Base-by-base conservation (phyloP, 2,113 vertebrate species). In the Cyanoderma ruficeps region DNA sequence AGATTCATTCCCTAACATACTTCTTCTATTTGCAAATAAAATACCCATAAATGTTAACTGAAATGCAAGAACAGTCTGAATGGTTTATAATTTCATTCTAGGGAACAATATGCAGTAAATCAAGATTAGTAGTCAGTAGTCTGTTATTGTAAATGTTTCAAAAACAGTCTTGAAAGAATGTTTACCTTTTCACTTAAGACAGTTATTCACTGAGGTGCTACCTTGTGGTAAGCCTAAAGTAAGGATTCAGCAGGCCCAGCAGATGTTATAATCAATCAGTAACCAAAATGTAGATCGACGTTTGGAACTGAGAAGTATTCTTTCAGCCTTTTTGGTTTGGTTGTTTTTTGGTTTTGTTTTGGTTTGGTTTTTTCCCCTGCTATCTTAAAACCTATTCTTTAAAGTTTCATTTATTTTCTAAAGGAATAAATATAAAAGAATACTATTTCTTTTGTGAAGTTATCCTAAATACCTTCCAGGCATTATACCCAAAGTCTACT, bases 341-440 rank as follows among this genome's bases (percentile, higher is more conserved):
- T 56, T 84, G 4, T 52, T 31, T 25, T 39, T 77, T 53, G 30
- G 28, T 30, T 53, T 52, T 31, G 11, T 7, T 55, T 86, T 74
- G 11, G 4, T 39, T 31, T 31, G 25, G 8, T 39, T 76, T 74
- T 76, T 69, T 33, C 52, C 41, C 33, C 56, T 61, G 57, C 81
- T 81, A 67, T 69, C n/a, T 53, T 39, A 52, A 77, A 93, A 23
- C 18, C 1, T 3, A 10, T 76, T 91, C 47, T 96, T 86, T 88
- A 41, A 94, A 77, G 22, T 95, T 91, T 80, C n/a, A 65, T 53
- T 60, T n/a, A 7, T 90, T 89, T 89, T 89, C 78, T 86, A 50
- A 53, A 90, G 47, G 52, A 93, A 87, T 86, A 79, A 87, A 67
- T 63, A 92, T 65, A 96, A 93, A 91, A 87, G 2, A 86, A 92